Conservation (phyloP, 2,888 invertebrate species). For the Megalurothrips usitatus region DNA sequence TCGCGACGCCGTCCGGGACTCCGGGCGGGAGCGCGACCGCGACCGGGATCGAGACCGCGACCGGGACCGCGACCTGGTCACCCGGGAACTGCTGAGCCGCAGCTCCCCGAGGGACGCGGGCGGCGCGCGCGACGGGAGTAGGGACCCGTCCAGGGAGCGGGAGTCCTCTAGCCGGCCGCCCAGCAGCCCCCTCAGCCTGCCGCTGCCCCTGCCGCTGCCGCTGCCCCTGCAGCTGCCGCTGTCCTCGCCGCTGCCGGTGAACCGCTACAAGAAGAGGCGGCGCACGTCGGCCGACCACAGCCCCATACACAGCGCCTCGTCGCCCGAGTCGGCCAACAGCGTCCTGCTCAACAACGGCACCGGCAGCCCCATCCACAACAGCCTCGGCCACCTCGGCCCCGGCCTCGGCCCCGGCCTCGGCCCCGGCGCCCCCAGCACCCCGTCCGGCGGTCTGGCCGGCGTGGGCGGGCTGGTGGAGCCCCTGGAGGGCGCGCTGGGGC, state of each 20-base stretch:
- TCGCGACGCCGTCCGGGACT: constrained; percentile 19
- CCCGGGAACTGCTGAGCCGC: constrained; percentile 28
- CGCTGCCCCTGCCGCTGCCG: constrained; percentile 36
- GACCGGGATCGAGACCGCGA: background rate
- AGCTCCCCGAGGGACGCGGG: background rate
- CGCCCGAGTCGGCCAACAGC: constrained; percentile 37
- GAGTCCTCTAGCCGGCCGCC: constrained; percentile 42
- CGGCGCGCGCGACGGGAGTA: constrained; percentile 17
- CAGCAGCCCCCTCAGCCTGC: constrained; percentile 39
- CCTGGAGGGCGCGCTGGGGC: constrained; percentile 42
- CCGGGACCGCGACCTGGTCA: constrained; percentile 38
- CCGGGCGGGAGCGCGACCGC: background rate
- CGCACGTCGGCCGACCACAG: constrained; percentile 42
- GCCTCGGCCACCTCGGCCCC: constrained; percentile 44
- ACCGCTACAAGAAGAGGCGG: constrained; percentile 40
- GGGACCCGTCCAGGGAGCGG: constrained; percentile 35
- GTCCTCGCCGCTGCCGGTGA: background rate
- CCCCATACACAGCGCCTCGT: constrained; percentile 37
- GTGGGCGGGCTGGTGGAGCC: constrained; percentile 37
- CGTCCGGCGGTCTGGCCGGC: constrained; percentile 44
- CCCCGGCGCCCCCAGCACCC: constrained; percentile 42
- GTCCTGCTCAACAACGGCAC: constrained; percentile 38
- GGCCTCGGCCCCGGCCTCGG: constrained; percentile 40
- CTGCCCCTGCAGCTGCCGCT: constrained; percentile 38
- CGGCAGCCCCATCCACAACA: constrained; percentile 40